These are phyloP conservation scores for Apostichopus japonicus DNA, from an alignment of 35 echinoderm and acorn worm species.

Conservation along the genomic window DNA sequence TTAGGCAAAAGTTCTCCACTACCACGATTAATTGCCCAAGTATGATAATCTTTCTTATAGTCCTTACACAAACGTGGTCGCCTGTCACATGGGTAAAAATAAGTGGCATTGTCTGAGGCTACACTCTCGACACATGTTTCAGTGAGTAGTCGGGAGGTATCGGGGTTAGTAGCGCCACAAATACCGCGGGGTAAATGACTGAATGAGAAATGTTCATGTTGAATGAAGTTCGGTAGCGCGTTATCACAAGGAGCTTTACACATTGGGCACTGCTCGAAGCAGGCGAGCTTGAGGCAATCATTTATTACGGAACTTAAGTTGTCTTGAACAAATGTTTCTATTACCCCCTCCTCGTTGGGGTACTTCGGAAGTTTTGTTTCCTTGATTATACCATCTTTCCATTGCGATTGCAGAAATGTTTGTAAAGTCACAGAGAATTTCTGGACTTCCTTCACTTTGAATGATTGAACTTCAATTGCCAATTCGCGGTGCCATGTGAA, in stretches of 20 bases:
- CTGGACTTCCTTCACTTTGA: background rate
- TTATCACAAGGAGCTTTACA: slow-evolving; percentile 35
- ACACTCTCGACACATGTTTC: background rate
- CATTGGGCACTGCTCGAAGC: slow-evolving; percentile 3
- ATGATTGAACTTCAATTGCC: background rate
- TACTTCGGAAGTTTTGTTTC: background rate
- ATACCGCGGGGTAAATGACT: slow-evolving; percentile 10
- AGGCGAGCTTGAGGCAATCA: background rate
- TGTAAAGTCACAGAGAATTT: background rate
- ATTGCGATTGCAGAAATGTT: background rate
- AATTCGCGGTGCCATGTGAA: background rate
- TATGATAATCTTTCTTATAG: slow-evolving; percentile 20
- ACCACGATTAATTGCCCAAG: background rate
- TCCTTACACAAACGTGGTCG: background rate
- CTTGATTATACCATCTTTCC: background rate
- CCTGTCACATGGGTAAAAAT: background rate
- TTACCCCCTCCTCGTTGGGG: background rate
- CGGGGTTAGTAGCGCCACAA: background rate
- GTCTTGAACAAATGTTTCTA: background rate
- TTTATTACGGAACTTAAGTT: background rate
- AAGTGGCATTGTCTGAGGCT: background rate
- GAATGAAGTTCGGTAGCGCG: background rate
- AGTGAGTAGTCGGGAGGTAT: background rate
- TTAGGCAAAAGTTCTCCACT: background rate
- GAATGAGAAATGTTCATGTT: background rate